Evolutionary conservation across 2,888 invertebrate species (phyloP).

Genomic region (Dermolepida albohirtum): DNA sequence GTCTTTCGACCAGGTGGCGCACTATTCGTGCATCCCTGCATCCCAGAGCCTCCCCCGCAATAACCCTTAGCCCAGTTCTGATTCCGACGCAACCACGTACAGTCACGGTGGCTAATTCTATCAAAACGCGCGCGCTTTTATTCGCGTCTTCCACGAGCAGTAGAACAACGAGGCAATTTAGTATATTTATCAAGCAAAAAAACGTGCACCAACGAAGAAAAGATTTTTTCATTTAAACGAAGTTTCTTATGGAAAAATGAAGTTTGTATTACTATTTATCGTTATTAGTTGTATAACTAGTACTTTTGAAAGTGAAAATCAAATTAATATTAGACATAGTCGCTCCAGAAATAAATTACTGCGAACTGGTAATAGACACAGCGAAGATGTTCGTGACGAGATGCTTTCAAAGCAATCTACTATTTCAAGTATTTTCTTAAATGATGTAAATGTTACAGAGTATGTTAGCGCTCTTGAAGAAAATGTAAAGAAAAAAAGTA

Average conservation of each 20-base stretch:
- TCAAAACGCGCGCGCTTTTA: conserved; percentile 41
- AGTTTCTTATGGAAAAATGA: conserved; percentile 34
- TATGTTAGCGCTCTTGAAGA: not conserved
- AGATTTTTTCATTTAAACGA: not conserved
- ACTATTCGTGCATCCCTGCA: conserved; percentile 58
- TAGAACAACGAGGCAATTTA: too few species aligned
- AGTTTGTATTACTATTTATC: conserved; percentile 15
- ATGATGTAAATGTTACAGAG: conserved; percentile 16
- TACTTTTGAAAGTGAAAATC: conserved; percentile 45
- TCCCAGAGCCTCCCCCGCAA: conserved; percentile 59
- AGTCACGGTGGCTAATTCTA: conserved; percentile 20
- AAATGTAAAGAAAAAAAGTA: conserved; percentile 9
- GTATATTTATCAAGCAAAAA: conserved; percentile 5
- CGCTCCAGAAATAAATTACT: conserved; percentile 63
- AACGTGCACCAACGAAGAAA: not conserved
- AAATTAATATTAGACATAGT: conserved; percentile 65
- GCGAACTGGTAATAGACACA: conserved; percentile 52
- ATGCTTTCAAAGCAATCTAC: not conserved
- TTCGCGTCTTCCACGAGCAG: conserved; percentile 1
- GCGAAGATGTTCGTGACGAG: conserved; percentile 45
- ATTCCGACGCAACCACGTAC: conserved; percentile 20
- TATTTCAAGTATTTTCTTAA: conserved; percentile 7
- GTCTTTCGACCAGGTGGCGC: conserved; percentile 59
- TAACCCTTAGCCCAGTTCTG: conserved; percentile 58
- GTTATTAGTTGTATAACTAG: not conserved